phyloP scores from a whole-genome alignment of 1,140 invertebrate species.

The Lepidostoma basale region DNA sequence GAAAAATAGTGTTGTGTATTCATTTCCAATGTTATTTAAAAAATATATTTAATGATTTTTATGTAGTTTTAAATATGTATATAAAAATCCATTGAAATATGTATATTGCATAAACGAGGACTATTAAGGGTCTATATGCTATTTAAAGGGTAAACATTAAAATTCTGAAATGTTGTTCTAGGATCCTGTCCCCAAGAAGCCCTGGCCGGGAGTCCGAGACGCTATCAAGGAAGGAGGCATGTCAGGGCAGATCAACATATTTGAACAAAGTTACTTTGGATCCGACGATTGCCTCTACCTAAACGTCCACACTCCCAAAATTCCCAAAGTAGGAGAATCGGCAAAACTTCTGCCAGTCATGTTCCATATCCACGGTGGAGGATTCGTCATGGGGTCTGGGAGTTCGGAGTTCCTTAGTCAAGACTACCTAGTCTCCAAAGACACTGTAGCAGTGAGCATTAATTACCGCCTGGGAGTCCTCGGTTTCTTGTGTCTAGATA shows the following conservation, averaged over 20 bases:
- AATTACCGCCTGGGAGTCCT: conserved; percentile 59
- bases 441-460: conserved; percentile 57
- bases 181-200: conserved; percentile 5
- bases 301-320: background rate
- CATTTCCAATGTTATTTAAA: too few relatives aligned
- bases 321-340: background rate
- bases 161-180: too few relatives aligned
- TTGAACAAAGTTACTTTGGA: background rate
- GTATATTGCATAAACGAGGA: too few relatives aligned
- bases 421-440: conserved; percentile 55
- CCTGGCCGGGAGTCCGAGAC: background rate
- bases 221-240: background rate
- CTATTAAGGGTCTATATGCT: too few relatives aligned
- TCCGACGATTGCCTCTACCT: conserved; percentile 5
- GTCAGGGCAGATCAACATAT: background rate
- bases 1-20: too few relatives aligned
- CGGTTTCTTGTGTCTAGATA: conserved; percentile 64
- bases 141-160: too few relatives aligned
- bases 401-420: conserved; percentile 40
- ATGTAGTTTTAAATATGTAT: too few relatives aligned
- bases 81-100: too few relatives aligned
- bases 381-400: background rate
- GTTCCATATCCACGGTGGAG: conserved; percentile 18
- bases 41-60: too few relatives aligned
- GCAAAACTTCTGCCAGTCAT: background rate